phyloP scores from a whole-genome alignment of 2,113 vertebrate species.

The Daboia siamensis region DNA sequence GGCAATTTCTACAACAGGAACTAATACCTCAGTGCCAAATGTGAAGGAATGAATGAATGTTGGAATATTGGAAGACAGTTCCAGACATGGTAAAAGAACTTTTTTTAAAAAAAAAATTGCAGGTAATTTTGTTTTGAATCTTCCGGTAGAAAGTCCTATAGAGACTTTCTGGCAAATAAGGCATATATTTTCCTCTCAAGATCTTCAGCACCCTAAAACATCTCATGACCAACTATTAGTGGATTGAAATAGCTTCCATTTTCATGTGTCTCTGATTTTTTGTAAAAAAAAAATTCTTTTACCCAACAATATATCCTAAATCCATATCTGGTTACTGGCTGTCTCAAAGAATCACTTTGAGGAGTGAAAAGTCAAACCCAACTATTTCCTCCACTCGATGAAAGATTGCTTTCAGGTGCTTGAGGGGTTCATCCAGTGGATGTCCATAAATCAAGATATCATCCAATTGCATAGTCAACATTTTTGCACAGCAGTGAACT shows the following conservation, averaged over 20 bases:
- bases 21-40: not conserved
- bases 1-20: not conserved
- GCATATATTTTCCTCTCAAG: constrained; percentile 42
- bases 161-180: constrained; percentile 32
- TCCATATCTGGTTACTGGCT: constrained; percentile 35
- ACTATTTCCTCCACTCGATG: constrained; percentile 43
- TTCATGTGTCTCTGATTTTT: constrained; percentile 47
- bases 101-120: constrained; percentile 54
- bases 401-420: constrained; percentile 67
- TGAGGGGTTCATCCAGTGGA: constrained; percentile 39
- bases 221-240: constrained; percentile 44
- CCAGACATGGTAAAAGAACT: constrained; percentile 41
- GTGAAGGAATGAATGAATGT: not conserved
- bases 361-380: constrained; percentile 48
- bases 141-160: constrained; percentile 63
- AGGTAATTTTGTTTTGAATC: constrained; percentile 47
- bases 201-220: constrained; percentile 31
- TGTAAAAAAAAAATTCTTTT: constrained; percentile 31
- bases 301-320: constrained; percentile 26
- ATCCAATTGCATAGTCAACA: constrained; percentile 34
- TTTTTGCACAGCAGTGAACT: constrained; percentile 33
- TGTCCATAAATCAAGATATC: constrained; percentile 46
- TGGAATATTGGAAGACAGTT: constrained; percentile 55
- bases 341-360: constrained; percentile 41
- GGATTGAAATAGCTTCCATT: constrained; percentile 32